Evolutionary conservation across 2,888 invertebrate species (phyloP).

Genomic region (Drosophila ezoana): DNA sequence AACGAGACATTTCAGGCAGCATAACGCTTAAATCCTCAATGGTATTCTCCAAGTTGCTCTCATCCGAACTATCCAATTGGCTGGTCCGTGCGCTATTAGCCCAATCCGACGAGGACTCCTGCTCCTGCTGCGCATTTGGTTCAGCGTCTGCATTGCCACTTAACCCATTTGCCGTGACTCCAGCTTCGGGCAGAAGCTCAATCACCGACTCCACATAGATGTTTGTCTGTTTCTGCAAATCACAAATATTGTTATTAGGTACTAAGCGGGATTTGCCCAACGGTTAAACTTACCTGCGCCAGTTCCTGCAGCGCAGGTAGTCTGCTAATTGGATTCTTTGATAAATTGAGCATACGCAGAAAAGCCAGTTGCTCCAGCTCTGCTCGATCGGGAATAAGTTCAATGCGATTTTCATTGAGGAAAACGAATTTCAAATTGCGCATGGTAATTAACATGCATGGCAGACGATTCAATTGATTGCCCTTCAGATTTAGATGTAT

Average conservation of each 20-base stretch:
- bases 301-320: constrained; percentile 42
- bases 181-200: constrained; percentile 10
- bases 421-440: constrained; percentile 86
- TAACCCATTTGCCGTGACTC: neutral
- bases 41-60: constrained; percentile 87
- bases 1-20: constrained; percentile 87
- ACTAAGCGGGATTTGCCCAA: neutral
- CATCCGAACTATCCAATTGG: constrained; percentile 87
- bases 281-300: constrained; percentile 47
- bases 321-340: constrained; percentile 85
- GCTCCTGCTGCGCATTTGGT: constrained; percentile 38
- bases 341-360: constrained; percentile 86
- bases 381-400: constrained; percentile 46
- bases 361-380: constrained; percentile 70
- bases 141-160: constrained; percentile 8
- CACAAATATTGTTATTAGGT: too few relatives aligned
- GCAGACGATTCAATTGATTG: constrained; percentile 86
- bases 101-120: constrained; percentile 86
- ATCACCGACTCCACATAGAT: constrained; percentile 56
- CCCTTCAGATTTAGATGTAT: constrained; percentile 88
- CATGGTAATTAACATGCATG: constrained; percentile 84
- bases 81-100: constrained; percentile 88
- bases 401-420: constrained; percentile 86
- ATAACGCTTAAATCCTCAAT: constrained; percentile 87
- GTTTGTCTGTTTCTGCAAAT: constrained; percentile 50